Conservation (phyloP, 1,140 invertebrate genomes). For the Eriosoma lanigerum region DNA sequence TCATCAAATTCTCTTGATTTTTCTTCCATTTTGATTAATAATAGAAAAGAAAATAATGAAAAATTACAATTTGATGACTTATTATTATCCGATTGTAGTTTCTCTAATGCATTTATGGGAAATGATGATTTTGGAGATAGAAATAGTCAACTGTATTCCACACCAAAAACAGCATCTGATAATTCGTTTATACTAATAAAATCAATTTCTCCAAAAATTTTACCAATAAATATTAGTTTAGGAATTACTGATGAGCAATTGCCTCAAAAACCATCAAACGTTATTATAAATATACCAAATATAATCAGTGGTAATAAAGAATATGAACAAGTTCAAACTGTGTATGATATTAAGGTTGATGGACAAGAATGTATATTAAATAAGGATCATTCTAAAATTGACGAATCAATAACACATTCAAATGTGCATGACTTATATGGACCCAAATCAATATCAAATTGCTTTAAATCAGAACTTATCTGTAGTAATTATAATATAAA, state of each 20-base stretch:
- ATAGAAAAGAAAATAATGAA: background rate
- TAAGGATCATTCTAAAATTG: background rate
- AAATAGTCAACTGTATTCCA: background rate
- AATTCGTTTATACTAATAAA: background rate
- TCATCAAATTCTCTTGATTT: background rate
- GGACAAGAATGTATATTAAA: background rate
- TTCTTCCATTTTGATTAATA: background rate
- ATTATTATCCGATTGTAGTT: conserved; percentile 17
- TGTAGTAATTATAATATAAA: background rate
- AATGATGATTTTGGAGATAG: background rate
- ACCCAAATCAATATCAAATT: background rate
- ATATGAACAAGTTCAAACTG: background rate
- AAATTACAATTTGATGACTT: background rate
- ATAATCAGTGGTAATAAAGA: background rate
- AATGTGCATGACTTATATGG: background rate
- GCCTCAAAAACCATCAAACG: background rate
- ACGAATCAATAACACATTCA: background rate
- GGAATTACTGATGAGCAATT: background rate
- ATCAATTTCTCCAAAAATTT: background rate
- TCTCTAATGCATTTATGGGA: conserved; percentile 1
- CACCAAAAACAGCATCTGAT: background rate
- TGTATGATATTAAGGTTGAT: background rate
- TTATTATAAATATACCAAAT: background rate
- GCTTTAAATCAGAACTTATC: background rate
- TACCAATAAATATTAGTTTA: conserved; percentile 14